Percentiles rank a stretch among this genome's conserved stretches.
Evolutionary conservation across 2,797 vertebrate species (phyloP).

Genomic region (Hafferia zeledoni): DNA sequence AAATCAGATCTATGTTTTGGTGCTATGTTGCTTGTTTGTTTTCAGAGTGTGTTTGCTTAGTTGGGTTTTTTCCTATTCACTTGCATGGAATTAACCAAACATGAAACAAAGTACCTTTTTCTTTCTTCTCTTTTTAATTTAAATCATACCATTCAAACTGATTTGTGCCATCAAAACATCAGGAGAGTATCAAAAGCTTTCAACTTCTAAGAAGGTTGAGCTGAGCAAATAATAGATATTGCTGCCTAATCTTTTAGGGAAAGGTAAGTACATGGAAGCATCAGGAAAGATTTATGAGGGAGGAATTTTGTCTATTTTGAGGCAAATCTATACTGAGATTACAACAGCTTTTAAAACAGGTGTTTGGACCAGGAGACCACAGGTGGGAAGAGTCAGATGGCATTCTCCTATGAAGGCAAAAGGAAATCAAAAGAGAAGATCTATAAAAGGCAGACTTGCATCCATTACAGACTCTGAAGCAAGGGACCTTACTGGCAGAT

Average conservation of each 20-base stretch:
- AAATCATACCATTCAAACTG: neutral
- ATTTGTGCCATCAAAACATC: neutral
- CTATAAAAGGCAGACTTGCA: neutral
- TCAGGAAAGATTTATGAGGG: neutral
- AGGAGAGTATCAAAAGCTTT: neutral
- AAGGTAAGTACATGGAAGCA: neutral
- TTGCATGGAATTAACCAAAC: neutral
- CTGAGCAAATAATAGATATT: neutral
- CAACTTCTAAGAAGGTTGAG: neutral
- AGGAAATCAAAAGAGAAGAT: neutral
- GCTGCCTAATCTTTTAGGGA: neutral
- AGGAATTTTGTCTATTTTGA: neutral
- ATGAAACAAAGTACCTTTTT: neutral
- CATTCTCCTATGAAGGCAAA: neutral
- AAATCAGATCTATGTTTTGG: neutral
- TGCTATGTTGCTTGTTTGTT: neutral
- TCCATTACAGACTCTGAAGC: neutral
- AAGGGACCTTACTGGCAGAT: neutral
- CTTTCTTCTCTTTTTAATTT: neutral
- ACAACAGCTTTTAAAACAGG: constrained; percentile 8
- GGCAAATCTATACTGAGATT: neutral
- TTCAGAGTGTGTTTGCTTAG: neutral
- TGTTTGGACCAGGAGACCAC: neutral
- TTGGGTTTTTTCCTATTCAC: no score
- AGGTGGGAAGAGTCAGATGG: neutral